Evolutionary conservation across 2,797 vertebrate species (phyloP), one percentile per base, ranked within the genome.

Genomic region (Furcifer pardalis): DNA sequence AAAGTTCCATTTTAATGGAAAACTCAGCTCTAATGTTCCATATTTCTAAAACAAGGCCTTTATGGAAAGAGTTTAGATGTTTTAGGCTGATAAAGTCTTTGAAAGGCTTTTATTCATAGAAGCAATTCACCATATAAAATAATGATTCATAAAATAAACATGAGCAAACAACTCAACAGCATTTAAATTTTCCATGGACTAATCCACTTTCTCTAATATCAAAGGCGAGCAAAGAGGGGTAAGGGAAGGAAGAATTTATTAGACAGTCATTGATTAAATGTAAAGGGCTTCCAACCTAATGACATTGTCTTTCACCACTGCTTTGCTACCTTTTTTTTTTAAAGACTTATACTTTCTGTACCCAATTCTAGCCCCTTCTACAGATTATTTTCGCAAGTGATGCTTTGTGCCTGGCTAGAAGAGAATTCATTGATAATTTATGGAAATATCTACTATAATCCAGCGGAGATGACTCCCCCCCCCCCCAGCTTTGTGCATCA

Each of bases 371-470:
- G 92, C 42, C 59, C 91, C 92, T 93, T 92, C 95, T 93, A 91
- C 94, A 95, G 89, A 95, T 94, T 96, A 97, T 96, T 97, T 96
- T 94, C 96, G 95, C 90, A 94, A 96, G 95, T 95, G 95, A 96
- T 94, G 96, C 95, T 95, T 95, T 92, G 92, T 95, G 96, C 97
- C 96, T 96, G 96, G 96, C 91, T 94, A 89, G 96, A 96, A 96
- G 96, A 96, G 94, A 96, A 96, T 96, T 97, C 97, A 99, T 99
- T 97, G 98, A 99, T 99, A 99, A 99, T 99, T 99, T 99, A 99
- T 99, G 97, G 97, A 97, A 98, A 99, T 98, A 97, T 98, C 98
- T 97, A 96, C 96, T 96, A 97, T 98, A 98, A 99, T 99, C 97
- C 97, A 97, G 96, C 95, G 96, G 97, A 98, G 97, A 98, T 98